Conservation (phyloP, 2,797 vertebrate species). For the Gadopsis marmoratus region DNA sequence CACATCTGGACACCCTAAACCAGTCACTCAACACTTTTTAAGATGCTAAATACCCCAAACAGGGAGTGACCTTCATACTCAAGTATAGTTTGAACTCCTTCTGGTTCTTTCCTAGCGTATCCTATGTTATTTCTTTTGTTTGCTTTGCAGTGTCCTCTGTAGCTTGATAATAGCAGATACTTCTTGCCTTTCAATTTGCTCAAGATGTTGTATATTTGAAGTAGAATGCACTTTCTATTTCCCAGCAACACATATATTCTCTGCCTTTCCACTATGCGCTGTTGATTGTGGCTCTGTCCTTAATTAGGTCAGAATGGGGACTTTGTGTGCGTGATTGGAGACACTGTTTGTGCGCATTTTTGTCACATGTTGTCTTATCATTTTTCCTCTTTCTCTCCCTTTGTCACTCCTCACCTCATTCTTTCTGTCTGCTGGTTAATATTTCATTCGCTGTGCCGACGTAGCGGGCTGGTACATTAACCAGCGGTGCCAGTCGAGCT, state of each 20-base stretch:
- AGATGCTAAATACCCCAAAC: slow-evolving; percentile 9
- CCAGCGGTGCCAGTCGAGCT: slow-evolving; percentile 85
- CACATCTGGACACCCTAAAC: slow-evolving; percentile 23
- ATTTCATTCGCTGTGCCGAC: slow-evolving; percentile 81
- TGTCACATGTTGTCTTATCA: slow-evolving; percentile 75
- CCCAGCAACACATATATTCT: not conserved
- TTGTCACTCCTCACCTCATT: slow-evolving; percentile 63
- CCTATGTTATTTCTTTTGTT: not conserved
- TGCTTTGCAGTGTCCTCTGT: not conserved
- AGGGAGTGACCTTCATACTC: slow-evolving; percentile 15
- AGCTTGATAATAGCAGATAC: not conserved
- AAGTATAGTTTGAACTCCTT: not conserved
- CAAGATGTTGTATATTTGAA: slow-evolving; percentile 6
- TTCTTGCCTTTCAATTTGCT: not conserved
- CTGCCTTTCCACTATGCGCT: slow-evolving; percentile 12
- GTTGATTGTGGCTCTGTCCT: slow-evolving; percentile 32
- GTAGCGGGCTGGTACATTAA: slow-evolving; percentile 81
- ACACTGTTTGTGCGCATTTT: slow-evolving; percentile 50
- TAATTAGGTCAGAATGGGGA: slow-evolving; percentile 44
- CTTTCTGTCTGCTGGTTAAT: slow-evolving; percentile 76
- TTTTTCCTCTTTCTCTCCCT: slow-evolving; percentile 57
- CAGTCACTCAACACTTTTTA: slow-evolving; percentile 7
- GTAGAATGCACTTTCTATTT: not conserved
- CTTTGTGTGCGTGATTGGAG: slow-evolving; percentile 37
- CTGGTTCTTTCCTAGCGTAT: not conserved